phyloP scores from a whole-genome alignment of 2,888 invertebrate genomes.

The Stenchaetothrips biformis region DNA sequence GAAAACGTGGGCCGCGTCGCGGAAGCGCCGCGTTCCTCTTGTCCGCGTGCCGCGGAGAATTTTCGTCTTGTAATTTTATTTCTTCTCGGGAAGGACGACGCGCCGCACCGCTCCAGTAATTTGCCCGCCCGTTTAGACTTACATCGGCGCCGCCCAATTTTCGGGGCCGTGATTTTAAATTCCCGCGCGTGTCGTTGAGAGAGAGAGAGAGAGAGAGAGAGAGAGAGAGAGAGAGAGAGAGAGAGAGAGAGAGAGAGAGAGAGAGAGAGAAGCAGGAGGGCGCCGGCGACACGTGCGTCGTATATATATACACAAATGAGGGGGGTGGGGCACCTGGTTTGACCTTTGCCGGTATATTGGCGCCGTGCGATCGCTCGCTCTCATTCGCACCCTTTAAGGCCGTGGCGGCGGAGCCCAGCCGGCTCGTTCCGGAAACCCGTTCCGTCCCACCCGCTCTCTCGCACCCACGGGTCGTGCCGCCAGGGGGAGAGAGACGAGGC shows the following conservation, averaged over 20 bases:
- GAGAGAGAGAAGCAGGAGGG: too few species aligned
- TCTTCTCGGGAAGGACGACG: too few species aligned
- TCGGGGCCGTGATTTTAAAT: too few species aligned
- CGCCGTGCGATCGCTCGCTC: not conserved
- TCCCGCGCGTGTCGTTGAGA: not conserved
- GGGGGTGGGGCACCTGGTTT: not conserved
- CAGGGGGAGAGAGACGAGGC: too few species aligned
- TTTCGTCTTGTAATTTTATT: too few species aligned
- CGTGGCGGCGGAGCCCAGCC: not conserved
- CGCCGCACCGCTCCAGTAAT: too few species aligned
- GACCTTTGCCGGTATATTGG: slow-evolving; percentile 22
- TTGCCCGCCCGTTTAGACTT: too few species aligned
- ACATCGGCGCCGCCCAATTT: too few species aligned
- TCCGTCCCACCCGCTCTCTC: not conserved
- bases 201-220: slow-evolving; percentile 1
- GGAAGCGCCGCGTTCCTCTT: not conserved
- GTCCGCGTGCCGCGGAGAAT: not conserved
- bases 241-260: not conserved
- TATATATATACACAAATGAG: not conserved
- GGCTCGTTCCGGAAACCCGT: not conserved
- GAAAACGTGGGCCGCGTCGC: too few species aligned
- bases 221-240: not conserved
- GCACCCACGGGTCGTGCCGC: too few species aligned
- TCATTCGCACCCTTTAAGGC: slow-evolving; percentile 17
- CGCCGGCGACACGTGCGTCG: not conserved